Percentiles rank a stretch among this genome's conserved stretches.
These are phyloP conservation scores for Ennomos erosarius DNA, from an alignment of 2,888 invertebrate species.

Conservation along the genomic window DNA sequence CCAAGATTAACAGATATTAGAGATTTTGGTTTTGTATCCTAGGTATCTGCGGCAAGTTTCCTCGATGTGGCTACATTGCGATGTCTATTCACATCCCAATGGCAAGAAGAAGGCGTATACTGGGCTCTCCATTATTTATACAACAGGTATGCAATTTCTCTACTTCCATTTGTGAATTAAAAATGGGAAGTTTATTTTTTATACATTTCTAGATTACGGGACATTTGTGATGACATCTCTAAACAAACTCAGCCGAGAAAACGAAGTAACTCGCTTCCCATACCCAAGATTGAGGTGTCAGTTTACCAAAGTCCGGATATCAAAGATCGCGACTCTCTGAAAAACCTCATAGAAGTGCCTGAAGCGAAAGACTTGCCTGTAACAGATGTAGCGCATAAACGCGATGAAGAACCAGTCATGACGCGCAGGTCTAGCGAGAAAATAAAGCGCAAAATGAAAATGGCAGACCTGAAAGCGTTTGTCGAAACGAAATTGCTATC, in stretches of 20 bases:
- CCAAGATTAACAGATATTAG: no score
- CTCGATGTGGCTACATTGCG: slow-evolving; percentile 98
- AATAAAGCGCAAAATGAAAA: slow-evolving; percentile 94
- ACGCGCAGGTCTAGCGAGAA: slow-evolving; percentile 91
- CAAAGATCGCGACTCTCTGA: slow-evolving; percentile 87
- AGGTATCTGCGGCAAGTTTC: slow-evolving; percentile 95
- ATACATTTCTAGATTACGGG: slow-evolving; percentile 87
- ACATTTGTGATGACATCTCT: slow-evolving; percentile 93
- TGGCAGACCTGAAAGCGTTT: slow-evolving; percentile 95
- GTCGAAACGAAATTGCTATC: slow-evolving; percentile 96
- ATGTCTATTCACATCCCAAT: slow-evolving; percentile 97
- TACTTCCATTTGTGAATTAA: slow-evolving; percentile 1
- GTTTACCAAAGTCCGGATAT: slow-evolving; percentile 91
- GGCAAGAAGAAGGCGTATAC: slow-evolving; percentile 99
- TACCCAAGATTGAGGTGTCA: slow-evolving; percentile 96
- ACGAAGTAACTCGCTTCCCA: slow-evolving; percentile 96
- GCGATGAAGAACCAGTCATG: slow-evolving; percentile 73
- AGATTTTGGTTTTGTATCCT: slow-evolving; percentile 43
- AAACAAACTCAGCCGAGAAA: slow-evolving; percentile 92
- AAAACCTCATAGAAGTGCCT: slow-evolving; percentile 92
- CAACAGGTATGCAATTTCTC: slow-evolving; percentile 87
- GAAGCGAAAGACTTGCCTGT: slow-evolving; percentile 88
- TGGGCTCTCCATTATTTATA: slow-evolving; percentile 98
- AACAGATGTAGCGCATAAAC: slow-evolving; percentile 80
- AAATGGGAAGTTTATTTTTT: background rate